Evolutionary conservation across 1,140 invertebrate species (phyloP).

Genomic region (Eueides isabella): DNA sequence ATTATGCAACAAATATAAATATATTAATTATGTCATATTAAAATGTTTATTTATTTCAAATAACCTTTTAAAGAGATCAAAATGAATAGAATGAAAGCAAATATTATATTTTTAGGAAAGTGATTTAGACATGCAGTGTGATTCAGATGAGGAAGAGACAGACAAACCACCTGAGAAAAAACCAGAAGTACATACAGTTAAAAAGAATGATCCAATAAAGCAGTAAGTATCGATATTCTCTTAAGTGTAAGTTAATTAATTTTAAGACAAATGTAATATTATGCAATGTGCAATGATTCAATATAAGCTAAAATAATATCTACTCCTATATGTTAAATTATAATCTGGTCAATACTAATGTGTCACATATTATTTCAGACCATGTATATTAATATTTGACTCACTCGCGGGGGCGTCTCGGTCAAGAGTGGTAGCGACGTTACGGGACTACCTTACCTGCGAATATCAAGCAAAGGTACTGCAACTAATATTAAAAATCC

Average conservation of each 20-base stretch:
- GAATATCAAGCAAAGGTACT: conserved; percentile 92
- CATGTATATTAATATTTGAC: conserved; percentile 97
- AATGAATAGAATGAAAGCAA: no score
- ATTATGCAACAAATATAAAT: no score
- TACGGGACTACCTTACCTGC: conserved; percentile 94
- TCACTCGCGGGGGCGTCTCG: conserved; percentile 92
- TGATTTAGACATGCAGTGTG: conserved; percentile 81
- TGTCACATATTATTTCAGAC: conserved; percentile 79
- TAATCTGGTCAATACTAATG: not conserved
- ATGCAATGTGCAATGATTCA: not conserved
- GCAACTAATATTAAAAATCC: not conserved
- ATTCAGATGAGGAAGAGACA: conserved; percentile 86
- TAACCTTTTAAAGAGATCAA: no score
- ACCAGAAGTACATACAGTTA: conserved; percentile 53
- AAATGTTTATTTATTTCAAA: no score
- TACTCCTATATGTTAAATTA: not conserved
- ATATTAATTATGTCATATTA: not conserved
- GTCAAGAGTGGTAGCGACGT: conserved; percentile 91
- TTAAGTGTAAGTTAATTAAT: not conserved
- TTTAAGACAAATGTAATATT: not conserved
- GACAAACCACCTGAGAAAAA: conserved; percentile 75
- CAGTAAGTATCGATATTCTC: conserved; percentile 76
- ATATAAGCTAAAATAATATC: not conserved
- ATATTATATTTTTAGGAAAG: conserved; percentile 62
- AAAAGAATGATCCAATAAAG: conserved; percentile 82